These are phyloP conservation scores for Drosophila peninsularis DNA, from an alignment of 2,888 invertebrate genomes.

Conservation along the genomic window DNA sequence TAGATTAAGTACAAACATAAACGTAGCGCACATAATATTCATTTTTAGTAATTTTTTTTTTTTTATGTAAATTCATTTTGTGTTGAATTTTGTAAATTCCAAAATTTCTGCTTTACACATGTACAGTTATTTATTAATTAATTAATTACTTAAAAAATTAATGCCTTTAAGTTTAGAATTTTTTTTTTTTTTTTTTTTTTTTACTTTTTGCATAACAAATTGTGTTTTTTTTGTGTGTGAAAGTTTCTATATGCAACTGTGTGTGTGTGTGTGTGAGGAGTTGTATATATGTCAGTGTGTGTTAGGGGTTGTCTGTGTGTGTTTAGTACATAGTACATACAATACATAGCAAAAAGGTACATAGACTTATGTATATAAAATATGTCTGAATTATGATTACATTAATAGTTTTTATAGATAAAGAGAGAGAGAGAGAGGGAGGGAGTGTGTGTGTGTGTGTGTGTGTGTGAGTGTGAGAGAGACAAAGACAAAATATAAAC, in stretches of 20 bases:
- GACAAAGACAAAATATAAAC: slow-evolving; percentile 48
- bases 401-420: slow-evolving; percentile 4
- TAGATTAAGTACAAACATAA: slow-evolving; percentile 66
- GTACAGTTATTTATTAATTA: slow-evolving; percentile 47
- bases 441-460: neutral
- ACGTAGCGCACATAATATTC: slow-evolving; percentile 65
- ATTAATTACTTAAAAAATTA: slow-evolving; percentile 31
- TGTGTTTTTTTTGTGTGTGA: slow-evolving; percentile 19
- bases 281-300: slow-evolving; percentile 17
- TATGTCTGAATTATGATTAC: slow-evolving; percentile 30
- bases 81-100: slow-evolving; percentile 51
- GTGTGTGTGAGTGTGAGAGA: neutral
- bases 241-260: slow-evolving; percentile 30
- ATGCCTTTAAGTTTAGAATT: slow-evolving; percentile 16
- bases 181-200: neutral
- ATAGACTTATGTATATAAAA: slow-evolving; percentile 62
- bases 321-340: slow-evolving; percentile 57
- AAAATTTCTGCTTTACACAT: slow-evolving; percentile 65
- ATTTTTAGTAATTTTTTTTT: slow-evolving; percentile 16
- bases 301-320: slow-evolving; percentile 13
- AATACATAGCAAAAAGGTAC: slow-evolving; percentile 71
- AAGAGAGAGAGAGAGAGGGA: no score
- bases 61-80: slow-evolving; percentile 54
- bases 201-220: slow-evolving; percentile 34
- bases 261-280: slow-evolving; percentile 16